Percentiles rank a stretch among this genome's conserved stretches.
phyloP scores from a whole-genome alignment of 2,113 vertebrate genomes.

The Microcebus lehilahytsara region DNA sequence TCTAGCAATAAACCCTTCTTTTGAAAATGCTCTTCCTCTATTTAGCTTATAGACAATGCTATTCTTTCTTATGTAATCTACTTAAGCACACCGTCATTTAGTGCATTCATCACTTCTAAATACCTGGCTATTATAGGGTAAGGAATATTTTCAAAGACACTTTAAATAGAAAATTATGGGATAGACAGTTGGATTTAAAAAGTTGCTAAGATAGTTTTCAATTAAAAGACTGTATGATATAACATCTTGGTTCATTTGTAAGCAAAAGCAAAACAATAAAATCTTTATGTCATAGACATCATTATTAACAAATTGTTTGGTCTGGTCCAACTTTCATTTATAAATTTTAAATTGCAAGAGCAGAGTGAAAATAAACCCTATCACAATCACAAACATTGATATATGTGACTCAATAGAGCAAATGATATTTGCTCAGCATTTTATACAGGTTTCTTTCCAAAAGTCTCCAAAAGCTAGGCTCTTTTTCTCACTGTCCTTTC shows the following conservation, averaged over 20 bases:
- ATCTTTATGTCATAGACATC: not conserved
- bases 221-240: not conserved
- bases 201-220: not conserved
- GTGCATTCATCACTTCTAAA: not conserved
- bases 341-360: not conserved
- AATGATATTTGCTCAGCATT: not conserved
- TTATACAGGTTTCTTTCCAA: not conserved
- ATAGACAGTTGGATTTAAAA: not conserved
- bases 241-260: not conserved
- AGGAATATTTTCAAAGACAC: not conserved
- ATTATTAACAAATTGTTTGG: not conserved
- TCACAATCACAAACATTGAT: not conserved
- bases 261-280: constrained; percentile 31
- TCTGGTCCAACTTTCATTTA: not conserved
- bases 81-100: not conserved
- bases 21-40: constrained; percentile 31
- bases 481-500: not conserved
- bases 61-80: constrained; percentile 29
- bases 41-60: constrained; percentile 18
- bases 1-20: constrained; percentile 49
- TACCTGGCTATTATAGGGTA: not conserved
- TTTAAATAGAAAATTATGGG: not conserved
- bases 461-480: not conserved
- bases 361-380: not conserved
- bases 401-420: not conserved